phyloP scores from a whole-genome alignment of 2,888 invertebrate species.

The Ophion costatus region DNA sequence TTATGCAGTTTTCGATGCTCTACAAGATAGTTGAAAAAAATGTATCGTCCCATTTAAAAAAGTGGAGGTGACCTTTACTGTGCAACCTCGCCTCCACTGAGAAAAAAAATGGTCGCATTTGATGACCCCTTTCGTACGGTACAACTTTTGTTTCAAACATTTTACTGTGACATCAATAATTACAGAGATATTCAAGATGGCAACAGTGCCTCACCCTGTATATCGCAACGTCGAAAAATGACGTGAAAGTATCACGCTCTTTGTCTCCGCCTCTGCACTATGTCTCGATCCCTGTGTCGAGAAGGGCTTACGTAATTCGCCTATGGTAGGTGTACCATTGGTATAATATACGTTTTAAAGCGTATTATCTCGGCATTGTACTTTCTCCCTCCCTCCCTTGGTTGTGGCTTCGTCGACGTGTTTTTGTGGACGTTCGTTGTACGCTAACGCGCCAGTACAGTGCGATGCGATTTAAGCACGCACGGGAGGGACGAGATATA shows the following conservation, averaged over 20 bases:
- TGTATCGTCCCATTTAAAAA: too few species aligned
- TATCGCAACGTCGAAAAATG: constrained; percentile 70
- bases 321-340: constrained; percentile 52
- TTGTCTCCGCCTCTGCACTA: constrained; percentile 64
- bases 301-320: constrained; percentile 55
- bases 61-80: too few species aligned
- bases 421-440: neutral
- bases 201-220: too few species aligned
- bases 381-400: constrained; percentile 5
- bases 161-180: too few species aligned
- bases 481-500: constrained; percentile 48
- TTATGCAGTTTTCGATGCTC: too few species aligned
- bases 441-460: constrained; percentile 15
- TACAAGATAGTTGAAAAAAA: too few species aligned
- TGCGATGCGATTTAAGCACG: constrained; percentile 43
- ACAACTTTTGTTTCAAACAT: too few species aligned
- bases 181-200: too few species aligned
- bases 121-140: too few species aligned
- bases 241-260: constrained; percentile 77
- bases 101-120: too few species aligned
- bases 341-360: constrained; percentile 38
- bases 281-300: constrained; percentile 55
- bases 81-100: too few species aligned
- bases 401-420: constrained; percentile 14
- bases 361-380: constrained; percentile 52